These are phyloP conservation scores for Drosophila kepulauana DNA, from an alignment of 1,140 invertebrate species.

Conservation along the genomic window DNA sequence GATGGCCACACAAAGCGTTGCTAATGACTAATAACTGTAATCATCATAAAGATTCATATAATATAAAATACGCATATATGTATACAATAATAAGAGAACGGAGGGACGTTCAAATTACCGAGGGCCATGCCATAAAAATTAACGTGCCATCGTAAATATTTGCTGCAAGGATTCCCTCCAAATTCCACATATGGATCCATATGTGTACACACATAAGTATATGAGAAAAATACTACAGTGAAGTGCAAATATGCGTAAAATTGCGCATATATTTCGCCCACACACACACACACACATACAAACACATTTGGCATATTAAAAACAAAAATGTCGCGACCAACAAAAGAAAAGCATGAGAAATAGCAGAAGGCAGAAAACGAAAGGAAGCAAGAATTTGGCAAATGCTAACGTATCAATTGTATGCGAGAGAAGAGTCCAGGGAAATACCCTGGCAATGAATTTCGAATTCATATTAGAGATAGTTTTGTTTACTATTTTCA, in stretches of 20 bases:
- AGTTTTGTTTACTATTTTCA: neutral
- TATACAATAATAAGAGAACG: slow-evolving; percentile 44
- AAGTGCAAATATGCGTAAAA: slow-evolving; percentile 82
- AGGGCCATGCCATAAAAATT: slow-evolving; percentile 75
- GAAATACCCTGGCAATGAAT: slow-evolving; percentile 1
- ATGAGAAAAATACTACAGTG: slow-evolving; percentile 46
- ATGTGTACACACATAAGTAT: slow-evolving; percentile 11
- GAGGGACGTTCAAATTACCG: slow-evolving; percentile 43
- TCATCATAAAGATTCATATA: slow-evolving; percentile 67
- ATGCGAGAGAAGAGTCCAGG: neutral
- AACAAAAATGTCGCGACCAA: slow-evolving; percentile 45
- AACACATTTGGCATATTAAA: slow-evolving; percentile 43
- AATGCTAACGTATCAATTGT: neutral
- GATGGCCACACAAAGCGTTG: slow-evolving; percentile 48
- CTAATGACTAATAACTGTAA: slow-evolving; percentile 75
- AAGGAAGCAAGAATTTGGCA: neutral
- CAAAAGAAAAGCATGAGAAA: slow-evolving; percentile 8
- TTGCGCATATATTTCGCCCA: slow-evolving; percentile 52
- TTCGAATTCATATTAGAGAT: neutral
- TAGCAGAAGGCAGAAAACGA: neutral
- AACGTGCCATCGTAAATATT: slow-evolving; percentile 75
- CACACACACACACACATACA: slow-evolving; percentile 40
- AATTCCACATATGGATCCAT: slow-evolving; percentile 31
- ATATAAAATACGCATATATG: slow-evolving; percentile 23
- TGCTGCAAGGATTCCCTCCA: slow-evolving; percentile 2